These are phyloP conservation scores for Thamnophis sirtalis DNA, from an alignment of 2,113 vertebrate species.

Conservation along the genomic window DNA sequence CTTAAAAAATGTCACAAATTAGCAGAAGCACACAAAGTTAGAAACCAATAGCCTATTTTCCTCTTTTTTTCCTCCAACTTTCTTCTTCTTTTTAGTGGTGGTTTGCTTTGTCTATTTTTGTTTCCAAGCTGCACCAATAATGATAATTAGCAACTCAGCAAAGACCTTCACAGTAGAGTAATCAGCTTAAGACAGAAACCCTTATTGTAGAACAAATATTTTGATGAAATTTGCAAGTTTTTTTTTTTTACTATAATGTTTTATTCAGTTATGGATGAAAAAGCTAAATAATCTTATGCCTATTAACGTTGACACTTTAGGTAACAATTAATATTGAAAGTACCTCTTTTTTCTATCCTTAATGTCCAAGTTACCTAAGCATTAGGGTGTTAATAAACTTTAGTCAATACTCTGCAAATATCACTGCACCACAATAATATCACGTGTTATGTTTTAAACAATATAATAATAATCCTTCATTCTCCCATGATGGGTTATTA, in stretches of 20 bases:
- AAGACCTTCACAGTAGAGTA: not conserved
- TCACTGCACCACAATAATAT: not conserved
- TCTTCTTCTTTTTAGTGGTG: not conserved
- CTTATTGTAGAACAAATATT: not conserved
- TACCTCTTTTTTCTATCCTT: not conserved
- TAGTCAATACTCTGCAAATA: not conserved
- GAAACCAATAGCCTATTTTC: not conserved
- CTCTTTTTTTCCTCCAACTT: not conserved
- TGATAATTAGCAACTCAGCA: not conserved
- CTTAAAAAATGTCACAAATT: not conserved
- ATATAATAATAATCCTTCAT: not conserved
- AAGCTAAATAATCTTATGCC: not conserved
- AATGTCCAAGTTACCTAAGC: not conserved
- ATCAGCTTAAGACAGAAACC: not conserved
- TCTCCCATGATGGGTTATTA: not conserved
- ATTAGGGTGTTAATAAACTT: not conserved
- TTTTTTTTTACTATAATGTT: not conserved
- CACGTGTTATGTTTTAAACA: not conserved
- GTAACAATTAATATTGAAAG: not conserved
- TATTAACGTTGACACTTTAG: not conserved
- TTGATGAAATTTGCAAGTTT: not conserved
- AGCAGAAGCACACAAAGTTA: not conserved
- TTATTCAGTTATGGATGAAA: not conserved
- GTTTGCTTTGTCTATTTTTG: not conserved
- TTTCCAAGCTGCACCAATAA: not conserved